phyloP scores from a whole-genome alignment of 2,888 invertebrate genomes.

The Malacosoma neustria region DNA sequence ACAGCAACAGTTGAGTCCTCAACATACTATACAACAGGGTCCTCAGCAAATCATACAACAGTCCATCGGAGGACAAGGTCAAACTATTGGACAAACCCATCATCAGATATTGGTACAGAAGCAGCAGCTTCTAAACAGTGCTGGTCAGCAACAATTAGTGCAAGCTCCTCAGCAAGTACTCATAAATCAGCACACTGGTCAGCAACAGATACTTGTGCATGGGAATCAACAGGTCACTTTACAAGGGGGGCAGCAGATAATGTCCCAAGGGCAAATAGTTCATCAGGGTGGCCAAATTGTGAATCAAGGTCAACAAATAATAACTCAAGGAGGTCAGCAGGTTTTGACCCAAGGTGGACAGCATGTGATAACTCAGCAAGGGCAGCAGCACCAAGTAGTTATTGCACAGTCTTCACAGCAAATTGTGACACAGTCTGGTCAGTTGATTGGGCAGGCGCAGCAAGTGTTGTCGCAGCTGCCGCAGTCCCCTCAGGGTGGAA shows the following conservation, averaged over 20 bases:
- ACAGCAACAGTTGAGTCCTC: constrained; percentile 67
- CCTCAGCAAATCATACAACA: constrained; percentile 78
- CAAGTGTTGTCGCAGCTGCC: constrained; percentile 60
- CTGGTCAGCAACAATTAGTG: constrained; percentile 67
- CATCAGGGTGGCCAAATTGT: constrained; percentile 65
- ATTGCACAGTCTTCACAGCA: constrained; percentile 67
- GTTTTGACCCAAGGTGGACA: constrained; percentile 65
- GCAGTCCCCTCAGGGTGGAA: constrained; percentile 53
- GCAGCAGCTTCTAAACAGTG: constrained; percentile 74
- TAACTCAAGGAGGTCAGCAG: constrained; percentile 56
- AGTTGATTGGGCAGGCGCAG: constrained; percentile 51
- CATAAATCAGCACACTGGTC: constrained; percentile 63
- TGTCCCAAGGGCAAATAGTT: constrained; percentile 62
- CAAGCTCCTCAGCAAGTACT: constrained; percentile 70
- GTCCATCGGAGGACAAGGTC: constrained; percentile 69
- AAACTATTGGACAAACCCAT: constrained; percentile 61
- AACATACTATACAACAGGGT: constrained; percentile 66
- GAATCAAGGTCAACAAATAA: constrained; percentile 61
- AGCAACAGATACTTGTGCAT: constrained; percentile 66
- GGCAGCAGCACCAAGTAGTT: constrained; percentile 64
- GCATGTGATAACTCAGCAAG: constrained; percentile 65
- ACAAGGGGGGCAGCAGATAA: constrained; percentile 62
- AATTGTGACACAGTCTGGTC: constrained; percentile 60
- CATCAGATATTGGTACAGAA: constrained; percentile 68
- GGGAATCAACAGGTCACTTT: constrained; percentile 66